Base-by-base conservation (phyloP, 2,113 vertebrate species). In the Atlantisia rogersi region DNA sequence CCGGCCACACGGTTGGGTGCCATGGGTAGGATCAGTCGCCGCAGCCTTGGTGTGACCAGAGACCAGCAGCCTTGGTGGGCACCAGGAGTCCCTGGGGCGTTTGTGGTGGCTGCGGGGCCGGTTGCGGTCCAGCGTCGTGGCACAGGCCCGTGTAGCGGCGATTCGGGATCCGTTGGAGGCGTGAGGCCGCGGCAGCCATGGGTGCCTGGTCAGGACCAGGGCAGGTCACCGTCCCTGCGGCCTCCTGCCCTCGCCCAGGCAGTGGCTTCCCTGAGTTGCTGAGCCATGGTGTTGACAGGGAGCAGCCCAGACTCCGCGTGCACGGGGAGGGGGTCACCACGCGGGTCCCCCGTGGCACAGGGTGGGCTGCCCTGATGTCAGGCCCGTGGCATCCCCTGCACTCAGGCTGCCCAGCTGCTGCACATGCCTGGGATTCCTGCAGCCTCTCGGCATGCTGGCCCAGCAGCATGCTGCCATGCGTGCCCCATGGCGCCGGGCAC, bases 341-440 rank as follows among this genome's bases (percentile, higher is more conserved):
- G 5, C n/a, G 5, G 62, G 20, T 48, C 56, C 48, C 42, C 62
- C 2, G 0, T 78, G 92, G 52, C 89, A 63, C 37, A 5, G 91
- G 86, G 94, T 90, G 75, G 87, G 71, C 82, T 94, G 39, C 83
- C 94, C 65, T 97, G 96, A 97, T 96, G 95, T 97, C 96, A 97
- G 88, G n/a, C 75, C 85, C 64, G 13, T 96, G 97, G 96, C 94
- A 97, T 97, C 92, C 91, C 88, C 83, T 8, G 10, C 16, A 24
- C 90, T 86, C 2, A 1, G 63, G 91, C 92, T 92, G 92, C 85
- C 92, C 96, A 97, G 97, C 97, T 97, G 97, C 94, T 96, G 93
- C 68, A 1, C 88, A 94, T 97, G 95, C 84, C 94, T 90, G 88
- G 94, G 94, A 97, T 97, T 96, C 96, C 92, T 96, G 84, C 91